A percentile compares a stretch with the other conserved stretches of the same genome.
Conservation (phyloP, 92 coral and sea anemone genomes). For the Actinostola sp. region DNA sequence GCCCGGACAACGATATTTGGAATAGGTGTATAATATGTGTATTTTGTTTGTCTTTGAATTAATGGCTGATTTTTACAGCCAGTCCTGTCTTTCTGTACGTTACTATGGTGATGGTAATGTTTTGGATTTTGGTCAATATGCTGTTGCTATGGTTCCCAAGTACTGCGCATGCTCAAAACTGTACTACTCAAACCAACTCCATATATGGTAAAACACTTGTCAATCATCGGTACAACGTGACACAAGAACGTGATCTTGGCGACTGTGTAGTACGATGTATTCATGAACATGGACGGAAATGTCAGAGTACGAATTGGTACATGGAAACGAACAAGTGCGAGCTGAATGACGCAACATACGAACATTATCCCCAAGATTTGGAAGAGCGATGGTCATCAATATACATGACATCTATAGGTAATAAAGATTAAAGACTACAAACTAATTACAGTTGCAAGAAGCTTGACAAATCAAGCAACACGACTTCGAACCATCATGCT, state of each 20-base stretch:
- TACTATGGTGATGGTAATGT: no score
- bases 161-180: neutral
- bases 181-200: neutral
- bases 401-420: conserved; percentile 5
- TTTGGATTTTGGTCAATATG: no score
- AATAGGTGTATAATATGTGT: no score
- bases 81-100: no score
- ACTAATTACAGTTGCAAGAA: neutral
- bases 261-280: neutral
- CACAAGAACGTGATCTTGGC: neutral
- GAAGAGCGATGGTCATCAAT: neutral
- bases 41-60: no score
- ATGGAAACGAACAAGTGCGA: neutral
- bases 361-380: neutral
- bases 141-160: no score
- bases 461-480: no score
- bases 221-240: neutral
- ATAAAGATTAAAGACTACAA: no score
- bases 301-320: conserved; percentile 6
- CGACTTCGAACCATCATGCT: no score
- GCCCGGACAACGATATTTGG: no score
- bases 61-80: no score
- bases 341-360: neutral
- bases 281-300: neutral
- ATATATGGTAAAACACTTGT: conserved; percentile 1